phyloP scores from a whole-genome alignment of 2,888 invertebrate species.

The Patella depressa region DNA sequence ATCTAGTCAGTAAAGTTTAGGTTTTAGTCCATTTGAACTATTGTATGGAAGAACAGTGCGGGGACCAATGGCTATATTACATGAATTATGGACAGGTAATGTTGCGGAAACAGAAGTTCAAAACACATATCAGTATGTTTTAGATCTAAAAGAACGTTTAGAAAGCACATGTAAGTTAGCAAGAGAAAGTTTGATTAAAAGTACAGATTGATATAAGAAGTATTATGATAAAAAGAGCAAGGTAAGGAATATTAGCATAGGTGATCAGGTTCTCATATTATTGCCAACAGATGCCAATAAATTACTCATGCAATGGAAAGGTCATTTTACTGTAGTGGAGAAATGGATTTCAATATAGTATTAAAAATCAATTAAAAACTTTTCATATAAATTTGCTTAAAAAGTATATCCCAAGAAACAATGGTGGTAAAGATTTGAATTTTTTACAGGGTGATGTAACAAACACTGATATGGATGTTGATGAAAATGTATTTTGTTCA shows the following conservation, averaged over 20 bases:
- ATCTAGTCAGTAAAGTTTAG: constrained; percentile 10
- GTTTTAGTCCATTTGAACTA: constrained; percentile 39
- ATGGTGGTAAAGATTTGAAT: background rate
- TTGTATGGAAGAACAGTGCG: constrained; percentile 32
- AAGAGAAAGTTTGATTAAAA: constrained; percentile 11
- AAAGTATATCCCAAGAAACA: constrained; percentile 11
- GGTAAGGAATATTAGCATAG: constrained; percentile 14
- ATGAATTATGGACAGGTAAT: constrained; percentile 25
- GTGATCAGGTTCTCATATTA: constrained; percentile 27
- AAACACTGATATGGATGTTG: too few relatives aligned
- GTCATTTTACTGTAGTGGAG: constrained; percentile 28
- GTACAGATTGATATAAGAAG: constrained; percentile 11
- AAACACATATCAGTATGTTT: constrained; percentile 39
- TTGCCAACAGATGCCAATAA: constrained; percentile 27
- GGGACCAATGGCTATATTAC: constrained; percentile 22
- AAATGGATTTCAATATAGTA: background rate
- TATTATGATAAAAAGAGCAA: constrained; percentile 23
- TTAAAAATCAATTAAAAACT: constrained; percentile 13
- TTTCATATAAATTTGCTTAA: constrained; percentile 35
- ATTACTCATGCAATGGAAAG: constrained; percentile 29
- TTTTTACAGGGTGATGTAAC: too few relatives aligned
- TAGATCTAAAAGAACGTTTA: constrained; percentile 29
- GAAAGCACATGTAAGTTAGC: constrained; percentile 19
- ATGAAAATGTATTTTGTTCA: background rate
- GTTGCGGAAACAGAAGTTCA: constrained; percentile 21